Evolutionary conservation across 2,797 vertebrate genomes (phyloP), one percentile per base, ranked within the genome.

Genomic region (Bufotes viridis): DNA sequence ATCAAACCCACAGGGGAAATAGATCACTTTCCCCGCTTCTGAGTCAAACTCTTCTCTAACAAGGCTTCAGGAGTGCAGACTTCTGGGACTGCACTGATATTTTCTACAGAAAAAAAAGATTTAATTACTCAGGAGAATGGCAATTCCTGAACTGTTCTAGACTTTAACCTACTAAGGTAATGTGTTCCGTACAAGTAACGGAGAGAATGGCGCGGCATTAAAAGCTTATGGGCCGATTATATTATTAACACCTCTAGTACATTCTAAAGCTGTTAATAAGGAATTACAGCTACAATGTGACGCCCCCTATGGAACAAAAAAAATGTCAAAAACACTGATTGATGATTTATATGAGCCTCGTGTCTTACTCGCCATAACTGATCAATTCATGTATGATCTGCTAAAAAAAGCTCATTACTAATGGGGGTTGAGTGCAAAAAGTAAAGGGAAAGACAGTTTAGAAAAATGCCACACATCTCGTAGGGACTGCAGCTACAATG

Each of bases 211-310:
- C 2, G 84, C 42, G 20, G 84, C 17, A 85, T 85, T 85, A 85
- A 85, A 78, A 85, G 84, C 58, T 85, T 85, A 78, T 24, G 84
- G 51, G 60, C 72, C 78, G 29, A 85, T 84, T 75, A 75, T 75
- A 84, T 85, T 78, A 65, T 65, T 78, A 85, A 65, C 60, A 67
- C 60, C 74, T 53, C 11, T 12, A 63, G 70, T 76, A 63, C 70
- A 85, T 75, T 13, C 57, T 49, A 51, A 60, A 29, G 55, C 14
- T 13, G 7, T 60, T 78, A 65, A 20, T 51, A 65, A 53, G 58
- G n/a, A n/a, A 85, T 55, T 78, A 78, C 6, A 53, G 2, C 8
- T 6, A 67, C 57, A 78, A 78, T 65, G 60, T 26, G 51, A 78
- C 6, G 18, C 42, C 75, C 55, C 12, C 75, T 53, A 24, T 22